These are phyloP conservation scores for Manacus vitellinus DNA, from an alignment of 2,113 vertebrate species.

Conservation along the genomic window DNA sequence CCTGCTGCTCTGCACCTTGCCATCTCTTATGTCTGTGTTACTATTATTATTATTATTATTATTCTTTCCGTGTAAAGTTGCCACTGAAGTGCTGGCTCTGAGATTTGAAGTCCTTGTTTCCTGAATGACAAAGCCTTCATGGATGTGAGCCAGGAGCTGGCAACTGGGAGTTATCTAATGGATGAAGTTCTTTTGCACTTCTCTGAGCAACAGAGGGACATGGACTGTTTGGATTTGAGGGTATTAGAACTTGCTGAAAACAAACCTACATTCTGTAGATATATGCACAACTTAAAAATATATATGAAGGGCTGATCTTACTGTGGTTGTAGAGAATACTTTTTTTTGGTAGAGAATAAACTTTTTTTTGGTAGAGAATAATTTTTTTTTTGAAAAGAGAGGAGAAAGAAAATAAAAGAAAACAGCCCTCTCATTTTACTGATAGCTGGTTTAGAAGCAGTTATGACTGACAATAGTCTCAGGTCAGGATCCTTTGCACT, in stretches of 20 bases:
- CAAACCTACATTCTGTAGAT: neutral
- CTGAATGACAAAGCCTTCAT: neutral
- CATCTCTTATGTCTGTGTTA: neutral
- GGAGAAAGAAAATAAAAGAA: neutral
- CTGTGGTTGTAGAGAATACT: neutral
- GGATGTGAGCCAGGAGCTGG: neutral
- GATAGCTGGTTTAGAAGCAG: neutral
- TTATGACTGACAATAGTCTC: neutral
- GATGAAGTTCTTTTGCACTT: neutral
- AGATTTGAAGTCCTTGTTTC: neutral
- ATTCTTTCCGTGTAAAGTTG: neutral
- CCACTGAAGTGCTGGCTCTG: neutral
- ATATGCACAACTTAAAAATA: neutral
- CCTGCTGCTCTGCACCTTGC: neutral
- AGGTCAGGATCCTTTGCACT: neutral
- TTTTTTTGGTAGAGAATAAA: neutral
- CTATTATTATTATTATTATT: neutral
- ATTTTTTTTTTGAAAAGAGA: neutral
- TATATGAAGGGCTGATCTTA: neutral
- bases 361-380: neutral
- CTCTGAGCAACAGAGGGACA: neutral
- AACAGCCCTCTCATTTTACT: neutral
- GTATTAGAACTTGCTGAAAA: neutral
- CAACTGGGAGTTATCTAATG: neutral
- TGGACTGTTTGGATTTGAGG: neutral